Evolutionary conservation across 2,797 vertebrate species (phyloP), one percentile per base, ranked within the genome.

Genomic region (Chloroceryle amazona): DNA sequence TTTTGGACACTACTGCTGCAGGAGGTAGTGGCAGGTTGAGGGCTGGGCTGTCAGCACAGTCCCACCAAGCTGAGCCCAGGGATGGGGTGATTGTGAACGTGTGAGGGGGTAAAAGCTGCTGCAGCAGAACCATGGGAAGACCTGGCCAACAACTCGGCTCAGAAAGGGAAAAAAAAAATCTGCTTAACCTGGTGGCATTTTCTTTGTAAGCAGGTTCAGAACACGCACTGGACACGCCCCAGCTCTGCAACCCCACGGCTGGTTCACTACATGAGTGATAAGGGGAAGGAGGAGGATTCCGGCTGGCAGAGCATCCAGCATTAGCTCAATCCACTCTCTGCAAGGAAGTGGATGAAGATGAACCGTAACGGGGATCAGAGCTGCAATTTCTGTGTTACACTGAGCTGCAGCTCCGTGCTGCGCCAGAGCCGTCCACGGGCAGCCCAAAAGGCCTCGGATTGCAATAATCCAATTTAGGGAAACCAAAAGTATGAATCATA

Each of bases 391-490:
- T 33, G 25, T 3, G 2, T 54, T 47, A 60, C 41, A 11, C 70
- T 11, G 42, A 62, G 78, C 82, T 73, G 9, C 65, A 35, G 89
- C 65, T 6, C 72, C 8, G 73, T 2, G 6, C 44, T 13, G 13
- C 17, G 14, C 61, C 70, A 19, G 65, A 61, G 21, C 23, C 11
- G 51, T 11, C 71, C 51, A 47, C 0, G 31, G 63, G 74, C 87
- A 89, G 73, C 85, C 81, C 91, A 14, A 54, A 66, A 47, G 70
- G 23, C 61, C 41, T 63, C 0, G 1, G 33, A 62, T 70, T 84
- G 66, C 25, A 31, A 61, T 92, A 84, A 92, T 90, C 74, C 89
- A 54, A 52, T 92, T 93, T 74, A 41, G 79, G 74, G 57, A 67
- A 87, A 44, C 33, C 63, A 46, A 14, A 89, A 90, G 79, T 26